A percentile compares a stretch with the other conserved stretches of the same genome.
These are phyloP conservation scores for Botia kubotai DNA, from an alignment of 2,797 vertebrate species.

Conservation along the genomic window DNA sequence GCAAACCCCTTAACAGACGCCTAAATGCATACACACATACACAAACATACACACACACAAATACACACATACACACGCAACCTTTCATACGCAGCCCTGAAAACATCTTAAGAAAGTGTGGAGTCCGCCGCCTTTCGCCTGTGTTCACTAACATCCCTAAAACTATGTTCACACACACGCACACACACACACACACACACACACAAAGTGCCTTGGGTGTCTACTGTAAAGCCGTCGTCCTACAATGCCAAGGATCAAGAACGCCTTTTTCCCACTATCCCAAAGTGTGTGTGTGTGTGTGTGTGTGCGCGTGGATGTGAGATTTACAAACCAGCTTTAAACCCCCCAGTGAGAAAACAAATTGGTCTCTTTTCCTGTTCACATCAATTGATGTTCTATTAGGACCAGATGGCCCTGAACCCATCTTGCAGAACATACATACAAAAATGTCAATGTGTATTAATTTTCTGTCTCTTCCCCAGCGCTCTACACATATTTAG, in stretches of 20 bases:
- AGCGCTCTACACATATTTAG: constrained; percentile 48
- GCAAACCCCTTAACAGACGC: constrained; percentile 59
- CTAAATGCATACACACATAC: constrained; percentile 48
- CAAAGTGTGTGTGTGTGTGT: background rate
- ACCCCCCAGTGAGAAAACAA: constrained; percentile 69
- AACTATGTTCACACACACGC: constrained; percentile 35
- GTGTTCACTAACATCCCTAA: constrained; percentile 30
- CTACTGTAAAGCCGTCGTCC: constrained; percentile 51
- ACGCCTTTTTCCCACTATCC: constrained; percentile 43
- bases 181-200: constrained; percentile 13
- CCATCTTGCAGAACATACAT: constrained; percentile 68
- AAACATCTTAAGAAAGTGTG: constrained; percentile 37
- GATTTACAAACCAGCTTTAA: constrained; percentile 49
- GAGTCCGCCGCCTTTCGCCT: background rate
- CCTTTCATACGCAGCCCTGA: constrained; percentile 50
- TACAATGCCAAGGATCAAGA: constrained; percentile 49
- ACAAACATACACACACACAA: constrained; percentile 51
- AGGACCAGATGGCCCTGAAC: constrained; percentile 69
- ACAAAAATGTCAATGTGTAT: constrained; percentile 58
- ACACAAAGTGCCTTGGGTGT: constrained; percentile 49
- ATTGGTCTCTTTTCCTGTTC: constrained; percentile 70
- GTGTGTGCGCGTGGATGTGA: background rate
- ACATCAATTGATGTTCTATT: constrained; percentile 72
- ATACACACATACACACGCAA: constrained; percentile 54
- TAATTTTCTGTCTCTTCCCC: constrained; percentile 58